A percentile compares a stretch with the other conserved stretches of the same genome.
phyloP scores from a whole-genome alignment of 2,113 vertebrate species.

The Dicrurus megarhynchus region DNA sequence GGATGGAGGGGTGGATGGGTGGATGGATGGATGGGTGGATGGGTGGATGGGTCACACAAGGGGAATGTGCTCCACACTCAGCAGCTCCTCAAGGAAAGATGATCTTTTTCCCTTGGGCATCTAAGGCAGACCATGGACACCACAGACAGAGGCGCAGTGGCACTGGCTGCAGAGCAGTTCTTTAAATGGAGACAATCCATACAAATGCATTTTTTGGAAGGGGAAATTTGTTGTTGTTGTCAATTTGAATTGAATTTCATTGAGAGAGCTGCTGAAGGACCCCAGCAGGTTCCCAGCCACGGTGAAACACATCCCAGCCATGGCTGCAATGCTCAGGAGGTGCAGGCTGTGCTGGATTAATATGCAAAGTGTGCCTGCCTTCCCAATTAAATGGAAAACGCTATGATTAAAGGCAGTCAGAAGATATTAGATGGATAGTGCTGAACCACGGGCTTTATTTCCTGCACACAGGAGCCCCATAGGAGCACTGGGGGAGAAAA shows the following conservation, averaged over 20 bases:
- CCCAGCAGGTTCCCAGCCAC: background rate
- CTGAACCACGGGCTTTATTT: conserved; percentile 47
- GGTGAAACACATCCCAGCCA: background rate
- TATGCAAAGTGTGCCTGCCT: conserved; percentile 68
- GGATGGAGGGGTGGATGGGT: background rate
- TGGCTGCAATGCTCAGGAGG: background rate
- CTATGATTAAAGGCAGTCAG: conserved; percentile 69
- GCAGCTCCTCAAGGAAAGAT: background rate
- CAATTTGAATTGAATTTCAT: background rate
- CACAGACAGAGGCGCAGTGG: background rate
- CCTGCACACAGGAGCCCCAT: conserved; percentile 23
- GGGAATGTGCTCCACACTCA: background rate
- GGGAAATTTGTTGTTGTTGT: background rate
- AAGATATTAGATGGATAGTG: conserved; percentile 59
- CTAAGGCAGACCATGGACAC: background rate
- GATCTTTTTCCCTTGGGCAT: background rate
- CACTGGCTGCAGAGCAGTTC: background rate
- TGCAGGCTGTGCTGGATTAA: conserved; percentile 42
- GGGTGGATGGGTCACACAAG: background rate
- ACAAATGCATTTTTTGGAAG: background rate
- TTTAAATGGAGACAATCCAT: background rate
- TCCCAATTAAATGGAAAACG: conserved; percentile 71
- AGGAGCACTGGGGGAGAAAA: conserved; percentile 29
- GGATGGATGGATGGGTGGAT: background rate
- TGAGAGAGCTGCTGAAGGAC: background rate